Conservation (phyloP, 2,888 invertebrate species). For the Diachrysia chrysitis region DNA sequence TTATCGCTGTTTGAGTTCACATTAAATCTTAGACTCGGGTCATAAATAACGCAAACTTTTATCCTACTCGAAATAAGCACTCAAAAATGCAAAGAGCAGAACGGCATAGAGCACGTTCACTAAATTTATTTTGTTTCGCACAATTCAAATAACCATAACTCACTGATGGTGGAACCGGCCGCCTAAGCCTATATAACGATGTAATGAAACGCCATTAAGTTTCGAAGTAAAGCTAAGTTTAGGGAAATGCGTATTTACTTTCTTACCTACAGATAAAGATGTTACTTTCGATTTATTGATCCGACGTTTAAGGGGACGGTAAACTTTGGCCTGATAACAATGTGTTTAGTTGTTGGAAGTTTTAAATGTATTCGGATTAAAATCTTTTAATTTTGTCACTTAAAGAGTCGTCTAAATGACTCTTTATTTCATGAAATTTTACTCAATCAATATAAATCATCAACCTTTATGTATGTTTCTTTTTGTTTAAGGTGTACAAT, state of each 20-base stretch:
- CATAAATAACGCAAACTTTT: slow-evolving; percentile 89
- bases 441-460: no score
- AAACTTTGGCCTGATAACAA: slow-evolving; percentile 42
- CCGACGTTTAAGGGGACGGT: slow-evolving; percentile 64
- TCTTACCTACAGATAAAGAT: slow-evolving; percentile 84
- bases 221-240: slow-evolving; percentile 82
- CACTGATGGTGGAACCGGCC: slow-evolving; percentile 74
- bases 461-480: no score
- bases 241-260: slow-evolving; percentile 76
- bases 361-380: background rate
- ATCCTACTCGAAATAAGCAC: slow-evolving; percentile 89
- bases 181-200: slow-evolving; percentile 88
- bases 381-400: no score
- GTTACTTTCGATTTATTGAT: slow-evolving; percentile 87
- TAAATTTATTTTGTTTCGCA: slow-evolving; percentile 89
- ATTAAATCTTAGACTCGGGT: slow-evolving; percentile 87
- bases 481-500: no score
- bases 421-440: no score
- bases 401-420: no score
- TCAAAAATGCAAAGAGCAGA: slow-evolving; percentile 90
- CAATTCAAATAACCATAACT: slow-evolving; percentile 90
- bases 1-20: slow-evolving; percentile 89
- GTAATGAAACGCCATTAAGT: slow-evolving; percentile 88
- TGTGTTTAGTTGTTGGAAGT: slow-evolving; percentile 19
- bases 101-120: slow-evolving; percentile 88